These are phyloP conservation scores for Pseudococcus longispinus DNA, from an alignment of 2,888 invertebrate species.

Conservation along the genomic window DNA sequence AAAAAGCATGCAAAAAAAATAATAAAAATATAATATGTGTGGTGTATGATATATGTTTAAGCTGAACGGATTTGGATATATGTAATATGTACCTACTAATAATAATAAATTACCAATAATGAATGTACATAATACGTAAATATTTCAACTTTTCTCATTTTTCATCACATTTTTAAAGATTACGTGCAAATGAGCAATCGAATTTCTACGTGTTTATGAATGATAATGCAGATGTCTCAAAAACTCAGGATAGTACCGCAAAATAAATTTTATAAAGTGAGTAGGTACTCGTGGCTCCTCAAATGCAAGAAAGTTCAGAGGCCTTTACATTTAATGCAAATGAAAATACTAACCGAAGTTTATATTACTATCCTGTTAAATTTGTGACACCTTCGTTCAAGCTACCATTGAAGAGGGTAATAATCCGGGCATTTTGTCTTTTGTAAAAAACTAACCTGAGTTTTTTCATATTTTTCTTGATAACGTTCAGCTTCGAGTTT, in stretches of 20 bases:
- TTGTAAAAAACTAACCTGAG: constrained; percentile 71
- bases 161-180: neutral
- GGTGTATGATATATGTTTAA: neutral
- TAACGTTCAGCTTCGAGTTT: constrained; percentile 84
- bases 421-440: constrained; percentile 26
- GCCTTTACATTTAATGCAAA: neutral
- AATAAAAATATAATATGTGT: neutral
- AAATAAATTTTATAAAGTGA: neutral
- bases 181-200: constrained; percentile 28
- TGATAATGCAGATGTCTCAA: constrained; percentile 33
- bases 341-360: neutral
- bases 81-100: neutral
- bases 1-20: neutral
- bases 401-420: neutral
- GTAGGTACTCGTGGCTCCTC: neutral
- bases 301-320: neutral
- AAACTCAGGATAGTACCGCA: constrained; percentile 15
- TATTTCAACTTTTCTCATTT: neutral
- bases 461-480: constrained; percentile 87
- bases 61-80: neutral
- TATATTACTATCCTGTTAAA: neutral
- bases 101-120: neutral
- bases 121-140: neutral
- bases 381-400: constrained; percentile 32
- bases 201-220: constrained; percentile 36